Conservation (phyloP, 2,797 vertebrate species). For the Coracias cyanogaster region DNA sequence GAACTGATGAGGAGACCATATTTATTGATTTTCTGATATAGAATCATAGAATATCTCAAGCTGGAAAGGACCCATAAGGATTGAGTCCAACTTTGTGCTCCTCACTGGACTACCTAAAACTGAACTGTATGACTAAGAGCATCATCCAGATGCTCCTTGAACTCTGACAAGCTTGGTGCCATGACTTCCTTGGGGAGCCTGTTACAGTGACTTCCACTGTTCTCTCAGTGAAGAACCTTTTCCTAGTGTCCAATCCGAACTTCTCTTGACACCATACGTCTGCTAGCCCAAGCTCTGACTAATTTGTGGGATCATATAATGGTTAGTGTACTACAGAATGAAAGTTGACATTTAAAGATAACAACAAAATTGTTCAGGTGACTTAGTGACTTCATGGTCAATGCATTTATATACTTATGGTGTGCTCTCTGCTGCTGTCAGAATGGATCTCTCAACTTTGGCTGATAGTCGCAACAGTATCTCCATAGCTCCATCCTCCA, state of each 20-base stretch:
- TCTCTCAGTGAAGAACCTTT: not conserved
- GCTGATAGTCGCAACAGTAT: not conserved
- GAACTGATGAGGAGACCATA: not conserved
- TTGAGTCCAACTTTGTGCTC: not conserved
- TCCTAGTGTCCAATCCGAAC: not conserved
- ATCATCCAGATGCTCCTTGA: fast-evolving
- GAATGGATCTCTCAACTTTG: not conserved
- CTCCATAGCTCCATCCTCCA: not conserved
- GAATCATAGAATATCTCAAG: not conserved
- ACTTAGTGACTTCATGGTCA: not conserved
- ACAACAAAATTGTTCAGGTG: not conserved
- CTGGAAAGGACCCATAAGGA: not conserved
- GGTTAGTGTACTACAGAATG: not conserved
- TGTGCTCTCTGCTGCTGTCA: not conserved
- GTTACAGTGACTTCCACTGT: not conserved
- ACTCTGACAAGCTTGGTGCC: not conserved
- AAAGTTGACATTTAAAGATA: not conserved
- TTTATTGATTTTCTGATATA: not conserved
- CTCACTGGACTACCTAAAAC: not conserved
- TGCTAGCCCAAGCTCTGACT: not conserved
- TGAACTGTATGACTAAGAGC: not conserved
- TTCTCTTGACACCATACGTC: fast-evolving
- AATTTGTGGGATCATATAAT: not conserved
- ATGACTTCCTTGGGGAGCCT: not conserved
- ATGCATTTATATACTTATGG: not conserved